Base-by-base conservation (phyloP, 2,113 vertebrate species). In the Pluvianellus socialis region DNA sequence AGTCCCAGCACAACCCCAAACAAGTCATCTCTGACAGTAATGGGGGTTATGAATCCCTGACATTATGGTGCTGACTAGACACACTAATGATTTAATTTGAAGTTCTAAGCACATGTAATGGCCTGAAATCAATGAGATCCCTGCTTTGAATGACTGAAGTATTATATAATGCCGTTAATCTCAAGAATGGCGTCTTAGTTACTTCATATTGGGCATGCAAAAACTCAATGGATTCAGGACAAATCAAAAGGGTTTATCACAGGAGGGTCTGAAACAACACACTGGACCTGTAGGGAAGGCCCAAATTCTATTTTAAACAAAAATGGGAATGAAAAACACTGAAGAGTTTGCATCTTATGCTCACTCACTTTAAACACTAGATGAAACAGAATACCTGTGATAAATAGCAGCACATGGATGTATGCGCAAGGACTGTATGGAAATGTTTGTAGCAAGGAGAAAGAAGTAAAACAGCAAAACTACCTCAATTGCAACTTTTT, bases 51-150 rank as follows among this genome's bases (percentile, higher is more conserved):
- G 55, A 50, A 40, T 59, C 52, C 47, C 74, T 38, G 33, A 24
- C 0, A 0, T 22, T 14, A 79, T 47, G 68, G 12, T 62, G 56
- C 47, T 71, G 55, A 72, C 32, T 28, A 47, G 35, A 59, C 33
- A 79, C 11, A 21, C 6, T 16, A 28, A 68, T 21, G 27, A 59
- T 47, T 50, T 63, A 55, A 47, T 72, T 1, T 55, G 47, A 79
- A 72, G 40, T 68, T 76, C 71, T 56, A 47, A 79, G 58, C 15
- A 27, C 56, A 90, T 0, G 0, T 2, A 62, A 45, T 6, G 22
- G n/a, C 52, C 70, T 82, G 62, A 82, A 86, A 73, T 50, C 28
- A 68, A 18, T 12, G 26, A 20, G 19, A 55, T 65, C n/a, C 72
- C 58, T 65, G 53, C 49, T 91, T 55, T 47, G 38, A 88, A 42